Percentiles rank a stretch among this genome's conserved stretches.
Evolutionary conservation across 2,113 vertebrate genomes (phyloP).

Genomic region (Callochromis pleurospilus): DNA sequence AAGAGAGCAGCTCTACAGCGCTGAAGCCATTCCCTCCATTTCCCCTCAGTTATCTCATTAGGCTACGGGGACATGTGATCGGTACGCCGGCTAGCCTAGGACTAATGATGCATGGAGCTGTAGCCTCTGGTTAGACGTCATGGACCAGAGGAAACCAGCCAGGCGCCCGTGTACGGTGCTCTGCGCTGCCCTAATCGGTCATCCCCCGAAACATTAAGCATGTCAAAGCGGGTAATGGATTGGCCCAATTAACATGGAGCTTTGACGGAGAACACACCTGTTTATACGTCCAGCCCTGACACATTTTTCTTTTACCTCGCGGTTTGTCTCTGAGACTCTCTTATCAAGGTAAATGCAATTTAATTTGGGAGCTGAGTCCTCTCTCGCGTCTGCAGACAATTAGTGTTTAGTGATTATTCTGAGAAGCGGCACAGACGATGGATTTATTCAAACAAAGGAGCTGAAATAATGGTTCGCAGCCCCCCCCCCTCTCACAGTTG

Average conservation of each 20-base stretch:
- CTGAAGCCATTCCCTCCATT: constrained; percentile 17
- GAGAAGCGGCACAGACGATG: background rate
- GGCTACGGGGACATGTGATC: constrained; percentile 36
- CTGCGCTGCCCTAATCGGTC: constrained; percentile 43
- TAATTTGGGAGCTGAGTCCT: constrained; percentile 13
- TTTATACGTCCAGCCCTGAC: constrained; percentile 11
- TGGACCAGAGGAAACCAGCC: constrained; percentile 27
- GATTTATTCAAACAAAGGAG: constrained; percentile 34
- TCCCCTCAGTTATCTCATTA: constrained; percentile 37
- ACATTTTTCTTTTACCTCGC: constrained; percentile 9
- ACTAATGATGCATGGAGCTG: constrained; percentile 50
- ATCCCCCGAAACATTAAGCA: constrained; percentile 49
- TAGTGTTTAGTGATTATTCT: constrained; percentile 29
- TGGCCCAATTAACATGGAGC: constrained; percentile 36
- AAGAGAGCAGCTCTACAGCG: background rate
- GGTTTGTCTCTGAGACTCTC: background rate
- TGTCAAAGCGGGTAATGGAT: constrained; percentile 51
- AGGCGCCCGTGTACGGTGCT: background rate
- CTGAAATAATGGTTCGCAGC: constrained; percentile 7
- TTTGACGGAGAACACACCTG: constrained; percentile 46
- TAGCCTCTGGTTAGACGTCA: constrained; percentile 56
- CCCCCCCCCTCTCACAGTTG: background rate
- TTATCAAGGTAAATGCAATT: constrained; percentile 41
- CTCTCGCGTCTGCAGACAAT: constrained; percentile 1
- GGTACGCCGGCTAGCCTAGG: constrained; percentile 35